Evolutionary conservation across 2,888 invertebrate genomes (phyloP).

Genomic region (Oscheius sp.): DNA sequence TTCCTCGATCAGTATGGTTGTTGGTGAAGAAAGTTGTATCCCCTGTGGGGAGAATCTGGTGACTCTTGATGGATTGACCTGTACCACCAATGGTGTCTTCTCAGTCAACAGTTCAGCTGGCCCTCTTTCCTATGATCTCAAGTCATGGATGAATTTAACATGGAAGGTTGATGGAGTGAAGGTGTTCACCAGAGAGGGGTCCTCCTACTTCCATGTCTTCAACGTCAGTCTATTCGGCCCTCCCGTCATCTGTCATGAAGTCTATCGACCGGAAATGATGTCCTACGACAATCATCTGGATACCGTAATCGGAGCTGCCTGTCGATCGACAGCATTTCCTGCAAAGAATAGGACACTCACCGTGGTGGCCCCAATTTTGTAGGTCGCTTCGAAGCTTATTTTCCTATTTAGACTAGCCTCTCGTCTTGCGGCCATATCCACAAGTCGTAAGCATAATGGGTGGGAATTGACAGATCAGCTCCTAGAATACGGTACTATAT

Average conservation of each 20-base stretch:
- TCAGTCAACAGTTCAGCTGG: constrained; percentile 12
- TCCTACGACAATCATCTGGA: constrained; percentile 34
- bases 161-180: constrained; percentile 71
- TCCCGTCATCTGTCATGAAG: constrained; percentile 52
- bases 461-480: constrained; percentile 57
- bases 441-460: constrained; percentile 41
- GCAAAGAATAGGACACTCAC: constrained; percentile 43
- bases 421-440: constrained; percentile 53
- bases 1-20: not conserved
- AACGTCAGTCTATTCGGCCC: constrained; percentile 61
- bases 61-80: constrained; percentile 56
- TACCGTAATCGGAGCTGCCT: constrained; percentile 48
- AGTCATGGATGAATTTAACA: constrained; percentile 49
- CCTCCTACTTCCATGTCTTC: constrained; percentile 66
- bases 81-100: constrained; percentile 46
- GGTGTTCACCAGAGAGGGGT: constrained; percentile 69
- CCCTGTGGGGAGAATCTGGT: constrained; percentile 61
- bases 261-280: constrained; percentile 27
- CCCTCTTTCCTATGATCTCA: constrained; percentile 58
- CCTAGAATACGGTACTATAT: constrained; percentile 65
- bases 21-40: constrained; percentile 26
- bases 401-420: constrained; percentile 49
- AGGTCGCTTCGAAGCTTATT: constrained; percentile 9
- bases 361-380: constrained; percentile 57
- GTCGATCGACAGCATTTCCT: constrained; percentile 63